Evolutionary conservation across 2,797 vertebrate species (phyloP).

Genomic region (Pangasius macronema): DNA sequence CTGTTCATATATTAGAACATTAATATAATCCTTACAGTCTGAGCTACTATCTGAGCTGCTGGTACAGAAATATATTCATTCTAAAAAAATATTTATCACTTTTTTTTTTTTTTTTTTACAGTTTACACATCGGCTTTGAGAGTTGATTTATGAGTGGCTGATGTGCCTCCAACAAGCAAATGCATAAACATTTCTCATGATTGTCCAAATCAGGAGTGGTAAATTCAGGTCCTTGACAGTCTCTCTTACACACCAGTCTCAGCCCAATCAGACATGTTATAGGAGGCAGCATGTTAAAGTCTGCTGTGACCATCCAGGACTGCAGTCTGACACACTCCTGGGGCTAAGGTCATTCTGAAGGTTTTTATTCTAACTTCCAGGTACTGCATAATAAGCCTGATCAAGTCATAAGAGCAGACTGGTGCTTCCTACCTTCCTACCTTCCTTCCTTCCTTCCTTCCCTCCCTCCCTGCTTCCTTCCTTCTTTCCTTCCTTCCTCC

Average conservation of each 20-base stretch:
- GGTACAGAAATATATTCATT: background rate
- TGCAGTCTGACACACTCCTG: background rate
- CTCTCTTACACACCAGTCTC: background rate
- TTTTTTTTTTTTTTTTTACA: background rate
- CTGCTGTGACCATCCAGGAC: background rate
- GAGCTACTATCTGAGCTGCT: background rate
- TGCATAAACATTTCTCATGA: background rate
- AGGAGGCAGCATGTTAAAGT: background rate
- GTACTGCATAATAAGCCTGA: background rate
- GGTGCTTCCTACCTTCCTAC: background rate
- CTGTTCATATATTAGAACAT: background rate
- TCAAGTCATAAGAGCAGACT: background rate
- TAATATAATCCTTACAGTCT: background rate
- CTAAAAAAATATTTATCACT: background rate
- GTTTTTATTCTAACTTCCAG: background rate
- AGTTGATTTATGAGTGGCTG: background rate
- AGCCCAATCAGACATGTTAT: background rate
- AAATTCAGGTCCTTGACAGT: background rate
- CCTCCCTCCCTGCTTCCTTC: too few species aligned
- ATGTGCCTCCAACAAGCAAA: background rate
- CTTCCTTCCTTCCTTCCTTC: too few species aligned
- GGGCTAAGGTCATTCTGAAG: background rate
- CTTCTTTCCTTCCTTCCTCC: background rate
- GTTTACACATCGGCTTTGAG: background rate
- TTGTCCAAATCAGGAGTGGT: background rate